Base-by-base conservation (phyloP, 2,797 vertebrate genomes). In the Bovichtus diacanthus region DNA sequence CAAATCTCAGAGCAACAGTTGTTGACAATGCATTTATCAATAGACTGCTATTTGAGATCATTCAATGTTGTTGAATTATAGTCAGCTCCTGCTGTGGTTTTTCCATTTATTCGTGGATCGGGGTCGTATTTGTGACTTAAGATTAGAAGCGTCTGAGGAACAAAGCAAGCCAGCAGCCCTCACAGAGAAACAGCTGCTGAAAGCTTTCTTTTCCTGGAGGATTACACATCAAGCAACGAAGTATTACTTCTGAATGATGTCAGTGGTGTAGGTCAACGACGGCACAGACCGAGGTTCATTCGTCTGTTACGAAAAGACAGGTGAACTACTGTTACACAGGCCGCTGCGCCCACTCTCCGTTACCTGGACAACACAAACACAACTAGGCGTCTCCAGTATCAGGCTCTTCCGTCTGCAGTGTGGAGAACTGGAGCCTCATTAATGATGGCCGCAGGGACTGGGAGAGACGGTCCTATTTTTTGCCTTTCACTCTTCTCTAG, bases 361-460 rank as follows among this genome's bases (percentile, higher is more conserved):
- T 92, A 81, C 93, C 92, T 4, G 0, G 90, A 92, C 76, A 93
- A 95, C 94, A 11, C 78, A 87, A 92, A 93, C 93, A 92, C 86
- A 80, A 78, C 55, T 54, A 86, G 74, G 71, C 78, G 85, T 95
- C 93, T 95, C 94, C 83, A 79, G 92, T 95, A 91, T 95, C 94
- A 85, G 62, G 76, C 76, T 85, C 70, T 51, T 79, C 80, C 23
- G 82, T 87, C 90, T 92, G 75, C 82, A 76, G 87, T 71, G 86
- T 84, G 78, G 77, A 76, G 82, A 83, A 76, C 70, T 71, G 44
- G 70, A 89, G 88, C 84, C 77, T 94, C 90, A 92, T 94, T 94
- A 94, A 90, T 27, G 77, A 75, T 4, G 49, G 75, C 87, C 76
- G 62, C 70, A 60, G 90, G 91, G 91, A 92, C 85, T 66, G 38